These are phyloP conservation scores for Argynnis bischoffii DNA, from an alignment of 2,888 invertebrate genomes.

Conservation along the genomic window DNA sequence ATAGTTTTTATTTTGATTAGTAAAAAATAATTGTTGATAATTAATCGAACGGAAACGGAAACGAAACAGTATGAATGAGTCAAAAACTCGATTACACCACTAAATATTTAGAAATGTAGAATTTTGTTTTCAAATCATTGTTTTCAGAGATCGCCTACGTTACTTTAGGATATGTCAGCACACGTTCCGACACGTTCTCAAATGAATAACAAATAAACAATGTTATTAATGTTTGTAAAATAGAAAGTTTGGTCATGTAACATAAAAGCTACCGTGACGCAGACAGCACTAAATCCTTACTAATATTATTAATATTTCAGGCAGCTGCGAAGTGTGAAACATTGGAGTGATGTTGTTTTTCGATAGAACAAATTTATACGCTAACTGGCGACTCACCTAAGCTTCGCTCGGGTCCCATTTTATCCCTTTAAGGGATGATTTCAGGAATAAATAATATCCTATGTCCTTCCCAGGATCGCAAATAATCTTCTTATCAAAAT, in stretches of 20 bases:
- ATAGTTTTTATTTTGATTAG: too few species aligned
- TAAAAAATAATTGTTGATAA: too few species aligned
- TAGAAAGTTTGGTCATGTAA: constrained; percentile 16
- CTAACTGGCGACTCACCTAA: too few species aligned
- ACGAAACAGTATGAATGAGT: background rate
- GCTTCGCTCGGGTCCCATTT: too few species aligned
- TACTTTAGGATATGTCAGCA: constrained; percentile 1
- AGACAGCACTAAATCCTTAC: background rate
- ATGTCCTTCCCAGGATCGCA: too few species aligned
- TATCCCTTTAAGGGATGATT: too few species aligned
- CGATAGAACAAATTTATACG: too few species aligned
- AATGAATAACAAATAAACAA: constrained; percentile 20
- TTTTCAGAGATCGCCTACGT: constrained; percentile 17
- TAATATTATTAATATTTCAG: background rate
- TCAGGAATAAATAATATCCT: too few species aligned
- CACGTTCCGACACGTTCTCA: constrained; percentile 22
- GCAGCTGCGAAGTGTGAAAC: too few species aligned
- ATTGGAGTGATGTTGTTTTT: too few species aligned
- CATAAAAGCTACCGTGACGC: constrained; percentile 9
- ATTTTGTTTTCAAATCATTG: constrained; percentile 15
- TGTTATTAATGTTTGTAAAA: constrained; percentile 12
- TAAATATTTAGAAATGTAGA: background rate
- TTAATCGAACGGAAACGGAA: background rate
- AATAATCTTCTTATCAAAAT: too few species aligned
- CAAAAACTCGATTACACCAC: background rate